Evolutionary conservation across 2,797 vertebrate species (phyloP).

Genomic region (Acomys russatus): DNA sequence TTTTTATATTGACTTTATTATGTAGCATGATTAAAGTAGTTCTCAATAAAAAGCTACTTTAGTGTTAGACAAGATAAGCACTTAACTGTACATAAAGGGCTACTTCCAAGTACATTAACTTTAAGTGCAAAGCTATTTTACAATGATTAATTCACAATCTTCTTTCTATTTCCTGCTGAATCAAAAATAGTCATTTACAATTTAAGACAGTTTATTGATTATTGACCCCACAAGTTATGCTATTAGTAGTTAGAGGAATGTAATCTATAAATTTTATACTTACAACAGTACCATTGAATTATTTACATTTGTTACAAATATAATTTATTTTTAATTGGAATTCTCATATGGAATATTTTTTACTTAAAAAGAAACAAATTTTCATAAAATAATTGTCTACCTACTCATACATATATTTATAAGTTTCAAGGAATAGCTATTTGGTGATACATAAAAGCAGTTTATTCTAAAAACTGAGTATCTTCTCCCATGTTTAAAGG

Average conservation of each 20-base stretch:
- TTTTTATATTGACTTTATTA: constrained; percentile 67
- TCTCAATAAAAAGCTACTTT: constrained; percentile 16
- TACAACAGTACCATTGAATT: background rate
- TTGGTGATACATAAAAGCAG: background rate
- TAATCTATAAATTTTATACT: constrained; percentile 18
- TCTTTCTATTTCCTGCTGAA: constrained; percentile 53
- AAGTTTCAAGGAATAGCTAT: background rate
- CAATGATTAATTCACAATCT: constrained; percentile 47
- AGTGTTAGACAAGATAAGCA: constrained; percentile 45
- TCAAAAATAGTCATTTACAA: constrained; percentile 6
- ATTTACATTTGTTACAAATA: constrained; percentile 2
- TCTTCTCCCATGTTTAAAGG: background rate
- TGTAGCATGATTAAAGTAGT: constrained; percentile 50
- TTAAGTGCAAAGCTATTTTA: constrained; percentile 46
- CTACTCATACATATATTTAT: constrained; percentile 3
- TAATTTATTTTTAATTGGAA: constrained; percentile 64
- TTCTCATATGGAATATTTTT: constrained; percentile 1
- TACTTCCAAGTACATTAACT: constrained; percentile 38
- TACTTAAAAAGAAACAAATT: constrained; percentile 11
- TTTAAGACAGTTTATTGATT: constrained; percentile 33
- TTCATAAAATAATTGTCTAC: constrained; percentile 14
- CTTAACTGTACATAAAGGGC: background rate
- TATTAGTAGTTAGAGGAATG: constrained; percentile 15
- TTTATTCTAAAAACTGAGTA: background rate
- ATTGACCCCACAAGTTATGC: constrained; percentile 20